phyloP scores from a whole-genome alignment of 1,140 invertebrate genomes.

The Dolichoris vasculosae region DNA sequence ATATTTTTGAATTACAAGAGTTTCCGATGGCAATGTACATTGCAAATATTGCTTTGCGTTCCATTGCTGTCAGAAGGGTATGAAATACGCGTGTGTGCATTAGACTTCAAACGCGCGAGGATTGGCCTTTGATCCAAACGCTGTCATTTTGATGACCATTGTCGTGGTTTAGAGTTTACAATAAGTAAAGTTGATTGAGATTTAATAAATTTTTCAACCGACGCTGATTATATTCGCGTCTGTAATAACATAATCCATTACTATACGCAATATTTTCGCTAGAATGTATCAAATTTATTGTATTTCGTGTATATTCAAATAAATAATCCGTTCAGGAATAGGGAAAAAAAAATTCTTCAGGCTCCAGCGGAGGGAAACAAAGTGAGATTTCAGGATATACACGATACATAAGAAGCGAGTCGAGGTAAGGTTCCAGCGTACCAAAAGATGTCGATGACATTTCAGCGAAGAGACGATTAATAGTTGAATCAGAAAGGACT shows the following conservation, averaged over 20 bases:
- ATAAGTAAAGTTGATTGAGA: background rate
- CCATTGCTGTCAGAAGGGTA: constrained; percentile 39
- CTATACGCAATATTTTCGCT: too few relatives aligned
- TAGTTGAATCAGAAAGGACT: constrained; percentile 57
- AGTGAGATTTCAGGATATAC: constrained; percentile 2
- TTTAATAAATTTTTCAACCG: constrained; percentile 20
- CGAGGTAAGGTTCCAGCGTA: background rate
- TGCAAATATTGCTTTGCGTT: constrained; percentile 41
- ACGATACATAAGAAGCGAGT: background rate
- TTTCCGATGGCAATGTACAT: background rate
- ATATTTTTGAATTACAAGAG: background rate
- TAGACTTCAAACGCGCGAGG: constrained; percentile 66
- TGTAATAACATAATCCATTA: background rate
- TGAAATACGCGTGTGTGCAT: constrained; percentile 61
- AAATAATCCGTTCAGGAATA: background rate
- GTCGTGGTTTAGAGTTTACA: constrained; percentile 49
- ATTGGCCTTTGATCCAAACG: constrained; percentile 67
- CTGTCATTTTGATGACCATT: constrained; percentile 67
- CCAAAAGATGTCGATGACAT: constrained; percentile 43
- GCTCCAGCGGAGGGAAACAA: background rate
- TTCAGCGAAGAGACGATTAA: constrained; percentile 61
- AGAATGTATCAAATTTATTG: too few relatives aligned
- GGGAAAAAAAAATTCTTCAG: background rate
- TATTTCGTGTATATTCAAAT: background rate
- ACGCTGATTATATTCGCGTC: background rate